Evolutionary conservation across 2,797 vertebrate genomes (phyloP).

Genomic region (Hipposideros larvatus): DNA sequence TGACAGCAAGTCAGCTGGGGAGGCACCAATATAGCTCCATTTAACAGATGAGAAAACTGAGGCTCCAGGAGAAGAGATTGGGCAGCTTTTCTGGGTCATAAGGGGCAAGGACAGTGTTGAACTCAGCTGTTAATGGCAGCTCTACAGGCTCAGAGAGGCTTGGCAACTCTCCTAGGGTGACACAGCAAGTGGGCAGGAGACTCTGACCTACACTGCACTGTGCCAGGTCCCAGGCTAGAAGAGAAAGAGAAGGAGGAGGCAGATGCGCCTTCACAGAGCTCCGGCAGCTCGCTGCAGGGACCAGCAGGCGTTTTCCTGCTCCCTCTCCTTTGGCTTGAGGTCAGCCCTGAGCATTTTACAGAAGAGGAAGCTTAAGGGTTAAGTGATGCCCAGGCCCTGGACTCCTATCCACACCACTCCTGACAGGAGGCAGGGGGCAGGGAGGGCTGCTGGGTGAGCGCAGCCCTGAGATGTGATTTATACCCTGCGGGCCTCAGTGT

Average conservation of each 20-base stretch:
- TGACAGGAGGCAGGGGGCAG: neutral
- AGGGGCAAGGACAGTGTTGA: neutral
- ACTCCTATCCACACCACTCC: neutral
- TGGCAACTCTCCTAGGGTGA: neutral
- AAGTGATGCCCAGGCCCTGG: neutral
- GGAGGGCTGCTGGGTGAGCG: neutral
- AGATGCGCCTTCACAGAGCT: rapidly evolving
- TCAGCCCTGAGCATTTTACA: neutral
- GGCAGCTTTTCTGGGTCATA: neutral
- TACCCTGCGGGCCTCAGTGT: neutral
- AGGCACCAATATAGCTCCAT: neutral
- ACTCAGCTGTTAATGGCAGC: neutral
- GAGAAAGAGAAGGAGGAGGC: neutral
- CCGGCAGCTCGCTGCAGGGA: neutral
- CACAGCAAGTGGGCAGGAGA: neutral
- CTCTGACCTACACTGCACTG: rapidly evolving
- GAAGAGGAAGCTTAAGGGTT: neutral
- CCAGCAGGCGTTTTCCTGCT: neutral
- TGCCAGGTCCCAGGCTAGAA: neutral
- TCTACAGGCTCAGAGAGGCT: neutral
- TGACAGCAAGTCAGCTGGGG: neutral
- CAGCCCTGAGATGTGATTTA: neutral
- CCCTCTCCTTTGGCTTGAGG: neutral
- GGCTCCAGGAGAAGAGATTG: neutral
- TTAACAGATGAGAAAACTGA: neutral